A percentile compares a stretch with the other conserved stretches of the same genome.
Conservation (phyloP, 2,888 invertebrate genomes). For the Lagria hirta region DNA sequence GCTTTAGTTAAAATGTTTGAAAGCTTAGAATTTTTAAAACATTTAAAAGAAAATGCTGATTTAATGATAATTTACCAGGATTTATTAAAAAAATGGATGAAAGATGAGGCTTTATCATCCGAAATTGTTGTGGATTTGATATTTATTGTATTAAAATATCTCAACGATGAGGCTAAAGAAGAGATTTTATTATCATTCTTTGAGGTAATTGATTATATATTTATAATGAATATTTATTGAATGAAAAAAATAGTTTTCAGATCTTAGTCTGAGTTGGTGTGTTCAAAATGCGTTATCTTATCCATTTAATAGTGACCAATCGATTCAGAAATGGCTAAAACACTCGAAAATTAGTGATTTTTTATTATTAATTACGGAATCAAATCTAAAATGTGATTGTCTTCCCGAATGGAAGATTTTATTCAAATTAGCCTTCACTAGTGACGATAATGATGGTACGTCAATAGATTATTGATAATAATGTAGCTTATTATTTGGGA, state of each 20-base stretch:
- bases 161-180: slow-evolving; percentile 59
- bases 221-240: too few relatives aligned
- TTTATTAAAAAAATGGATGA: slow-evolving; percentile 55
- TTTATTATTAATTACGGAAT: slow-evolving; percentile 50
- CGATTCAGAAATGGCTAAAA: slow-evolving; percentile 56
- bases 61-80: slow-evolving; percentile 41
- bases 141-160: slow-evolving; percentile 62
- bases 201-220: slow-evolving; percentile 40
- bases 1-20: slow-evolving; percentile 62
- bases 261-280: slow-evolving; percentile 57
- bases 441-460: slow-evolving; percentile 53
- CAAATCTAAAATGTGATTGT: slow-evolving; percentile 44
- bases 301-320: slow-evolving; percentile 51
- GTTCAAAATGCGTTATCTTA: slow-evolving; percentile 53
- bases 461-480: slow-evolving; percentile 6
- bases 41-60: slow-evolving; percentile 50
- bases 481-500: too few relatives aligned
- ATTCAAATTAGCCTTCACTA: slow-evolving; percentile 49
- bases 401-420: slow-evolving; percentile 45
- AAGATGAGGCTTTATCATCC: slow-evolving; percentile 56
- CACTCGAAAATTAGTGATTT: slow-evolving; percentile 52
- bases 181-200: slow-evolving; percentile 59
- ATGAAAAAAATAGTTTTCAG: too few relatives aligned
- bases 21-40: slow-evolving; percentile 56
- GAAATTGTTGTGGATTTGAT: slow-evolving; percentile 63